Evolutionary conservation across 2,888 invertebrate genomes (phyloP), one percentile per base, ranked within the genome.

Genomic region (Epsilonema sp.): DNA sequence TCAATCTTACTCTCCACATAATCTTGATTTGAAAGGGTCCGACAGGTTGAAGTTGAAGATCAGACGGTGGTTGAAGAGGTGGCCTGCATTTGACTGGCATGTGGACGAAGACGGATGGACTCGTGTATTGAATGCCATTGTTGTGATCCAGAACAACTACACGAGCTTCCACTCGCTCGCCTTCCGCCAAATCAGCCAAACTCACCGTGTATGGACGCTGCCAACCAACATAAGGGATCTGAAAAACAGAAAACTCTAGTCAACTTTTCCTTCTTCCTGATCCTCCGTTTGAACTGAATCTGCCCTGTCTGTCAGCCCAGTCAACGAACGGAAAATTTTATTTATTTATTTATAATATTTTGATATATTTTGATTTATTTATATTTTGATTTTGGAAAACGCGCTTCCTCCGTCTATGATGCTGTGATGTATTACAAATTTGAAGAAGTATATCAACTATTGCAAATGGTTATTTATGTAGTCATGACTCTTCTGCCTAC

Each of bases 11-110:
- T 46, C 55, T 55, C 63, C 63, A 63, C n/a, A 53, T 56, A 38
- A 64, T 52, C 19, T 58, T 55, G 39, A 63, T 58, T 48, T 60
- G 58, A 11, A 56, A 60, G n/a, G 63, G 61, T 8, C 63, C 63
- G 16, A 60, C 43, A 5, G 62, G 56, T 1, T 56, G 45, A 16
- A 56, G 58, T 21, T 51, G 40, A 13, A 51, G 13, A 13, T 37
- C 19, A 11, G 23, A 13, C 11, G 49, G 49, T 20, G 42, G 46
- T 13, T 31, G 4, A n/a, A 5, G 2, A 5, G 49, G 49, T 13
- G 49, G 37, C 16, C 40, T 26, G 26, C 49, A 49, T 11, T 36
- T 38, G 3, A n/a, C 20, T 24, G 52, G 51, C 5, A 56, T 58
- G 26, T 58, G 56, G 1, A 62, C 52, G 20, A 54, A 49, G 16